phyloP scores from a whole-genome alignment of 2,113 vertebrate genomes.

The Caranx melampygus region DNA sequence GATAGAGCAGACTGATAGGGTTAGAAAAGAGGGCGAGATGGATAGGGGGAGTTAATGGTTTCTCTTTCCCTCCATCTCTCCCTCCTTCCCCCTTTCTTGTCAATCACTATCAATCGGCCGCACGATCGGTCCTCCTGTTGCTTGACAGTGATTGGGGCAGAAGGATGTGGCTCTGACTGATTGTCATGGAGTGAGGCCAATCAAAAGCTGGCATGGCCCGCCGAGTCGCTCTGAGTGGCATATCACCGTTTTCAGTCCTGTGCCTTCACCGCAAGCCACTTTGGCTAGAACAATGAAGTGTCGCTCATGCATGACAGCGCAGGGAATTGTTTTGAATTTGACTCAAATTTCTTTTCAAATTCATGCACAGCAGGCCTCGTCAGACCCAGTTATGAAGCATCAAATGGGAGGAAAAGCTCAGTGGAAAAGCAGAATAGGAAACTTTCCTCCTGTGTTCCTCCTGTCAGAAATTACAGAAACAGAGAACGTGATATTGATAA shows the following conservation, averaged over 20 bases:
- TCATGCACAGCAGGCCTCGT: slow-evolving; percentile 38
- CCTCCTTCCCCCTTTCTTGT: slow-evolving; percentile 51
- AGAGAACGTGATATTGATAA: slow-evolving; percentile 6
- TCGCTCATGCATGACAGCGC: slow-evolving; percentile 49
- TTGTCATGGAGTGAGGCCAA: slow-evolving; percentile 63
- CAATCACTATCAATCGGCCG: slow-evolving; percentile 58
- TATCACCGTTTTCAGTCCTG: slow-evolving; percentile 7
- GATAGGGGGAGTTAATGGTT: slow-evolving; percentile 75
- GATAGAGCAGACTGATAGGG: slow-evolving; percentile 74
- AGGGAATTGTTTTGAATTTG: slow-evolving; percentile 61
- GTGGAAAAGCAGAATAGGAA: slow-evolving; percentile 8
- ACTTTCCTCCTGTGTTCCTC: slow-evolving; percentile 1
- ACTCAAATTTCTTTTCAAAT: slow-evolving; percentile 59
- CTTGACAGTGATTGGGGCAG: slow-evolving; percentile 58
- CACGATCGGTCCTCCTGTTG: slow-evolving; percentile 65
- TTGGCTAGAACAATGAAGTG: slow-evolving; percentile 52
- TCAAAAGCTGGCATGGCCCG: slow-evolving; percentile 51
- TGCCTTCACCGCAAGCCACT: slow-evolving; percentile 46
- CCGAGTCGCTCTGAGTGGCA: slow-evolving; percentile 27
- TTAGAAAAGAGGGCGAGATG: slow-evolving; percentile 67
- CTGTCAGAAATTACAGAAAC: slow-evolving; percentile 23
- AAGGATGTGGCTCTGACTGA: slow-evolving; percentile 47
- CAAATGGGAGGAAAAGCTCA: slow-evolving; percentile 4
- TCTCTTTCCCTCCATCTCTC: slow-evolving; percentile 40
- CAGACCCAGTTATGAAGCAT: slow-evolving; percentile 35